A percentile compares a stretch with the other conserved stretches of the same genome.
These are phyloP conservation scores for Ctenicera cuprea DNA, from an alignment of 2,888 invertebrate species.

Conservation along the genomic window DNA sequence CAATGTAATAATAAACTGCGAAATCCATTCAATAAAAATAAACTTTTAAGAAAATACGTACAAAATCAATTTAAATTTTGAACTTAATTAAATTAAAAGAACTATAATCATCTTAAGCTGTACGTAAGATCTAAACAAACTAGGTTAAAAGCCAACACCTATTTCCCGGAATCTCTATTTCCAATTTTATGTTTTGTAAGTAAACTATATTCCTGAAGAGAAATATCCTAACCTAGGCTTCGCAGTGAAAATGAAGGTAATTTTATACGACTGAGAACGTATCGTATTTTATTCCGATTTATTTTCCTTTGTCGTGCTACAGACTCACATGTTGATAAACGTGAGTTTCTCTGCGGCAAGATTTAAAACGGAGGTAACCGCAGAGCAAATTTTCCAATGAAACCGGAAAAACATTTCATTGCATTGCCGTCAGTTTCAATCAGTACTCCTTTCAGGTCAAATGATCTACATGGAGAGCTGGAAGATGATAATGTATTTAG, in stretches of 20 bases:
- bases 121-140: too few species aligned
- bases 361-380: conserved; percentile 5
- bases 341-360: not conserved
- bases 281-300: not conserved
- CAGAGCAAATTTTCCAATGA: not conserved
- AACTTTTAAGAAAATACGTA: too few species aligned
- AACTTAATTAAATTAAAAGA: too few species aligned
- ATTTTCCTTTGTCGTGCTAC: not conserved
- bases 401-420: not conserved
- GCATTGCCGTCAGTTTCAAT: not conserved
- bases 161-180: too few species aligned
- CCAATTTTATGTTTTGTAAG: not conserved
- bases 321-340: conserved; percentile 1
- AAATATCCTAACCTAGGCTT: not conserved
- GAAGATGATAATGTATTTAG: conserved; percentile 97
- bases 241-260: not conserved
- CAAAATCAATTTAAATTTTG: too few species aligned
- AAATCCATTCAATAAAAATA: too few species aligned
- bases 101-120: too few species aligned
- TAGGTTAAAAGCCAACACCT: not conserved
- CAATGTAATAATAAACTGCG: too few species aligned
- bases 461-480: conserved; percentile 99
- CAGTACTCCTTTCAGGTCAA: conserved; percentile 81
- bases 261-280: not conserved
- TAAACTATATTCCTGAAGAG: not conserved